Base-by-base conservation (phyloP, 2,797 vertebrate genomes). In the Erithacus rubecula region DNA sequence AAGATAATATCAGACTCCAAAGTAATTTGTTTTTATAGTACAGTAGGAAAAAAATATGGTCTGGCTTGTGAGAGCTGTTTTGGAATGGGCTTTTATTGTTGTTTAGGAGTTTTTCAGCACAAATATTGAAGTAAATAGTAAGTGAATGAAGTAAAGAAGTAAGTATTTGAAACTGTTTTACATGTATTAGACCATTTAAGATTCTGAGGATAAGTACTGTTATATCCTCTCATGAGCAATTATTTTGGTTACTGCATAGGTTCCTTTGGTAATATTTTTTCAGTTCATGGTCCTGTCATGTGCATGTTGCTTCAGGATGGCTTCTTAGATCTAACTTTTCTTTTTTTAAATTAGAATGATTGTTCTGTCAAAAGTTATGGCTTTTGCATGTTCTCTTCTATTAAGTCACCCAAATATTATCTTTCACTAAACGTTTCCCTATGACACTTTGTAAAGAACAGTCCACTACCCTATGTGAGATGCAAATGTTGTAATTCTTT, bases 31-130 rank as follows among this genome's bases (percentile, higher is more conserved):
- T 27, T 55, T 46, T 62, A 43, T 21, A 53, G 5, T 30, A 41
- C 6, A 43, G 9, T 34, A 12, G 16, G n/a, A n/a, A 53, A 83
- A 87, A 82, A 78, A 43, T 14, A 2, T 34, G 26, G 15, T 62
- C 24, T 51, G 12, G 1, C 47, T 89, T 71, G 58, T 37, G 32
- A n/a, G 5, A 58, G 5, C 3, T 32, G 8, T 36, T 86, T 64
- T 53, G 3, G 17, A 8, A 13, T 10, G 10, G 3, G 1, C 4
- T 72, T 36, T 17, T 36, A 13, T 4, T n/a, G 9, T 4, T 39
- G 3, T 47, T 41, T 18, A 34, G 6, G 7, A 2, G 2, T 6
- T 63, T 69, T 65, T 65, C 21, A 59, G 5, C 36, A 60, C 3
- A 65, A 85, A 76, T 53, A 29, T 2, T 55, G 13, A 53, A 78